Evolutionary conservation across 2,888 invertebrate genomes (phyloP), one percentile per base, ranked within the genome.

Genomic region (Diaperis boleti): DNA sequence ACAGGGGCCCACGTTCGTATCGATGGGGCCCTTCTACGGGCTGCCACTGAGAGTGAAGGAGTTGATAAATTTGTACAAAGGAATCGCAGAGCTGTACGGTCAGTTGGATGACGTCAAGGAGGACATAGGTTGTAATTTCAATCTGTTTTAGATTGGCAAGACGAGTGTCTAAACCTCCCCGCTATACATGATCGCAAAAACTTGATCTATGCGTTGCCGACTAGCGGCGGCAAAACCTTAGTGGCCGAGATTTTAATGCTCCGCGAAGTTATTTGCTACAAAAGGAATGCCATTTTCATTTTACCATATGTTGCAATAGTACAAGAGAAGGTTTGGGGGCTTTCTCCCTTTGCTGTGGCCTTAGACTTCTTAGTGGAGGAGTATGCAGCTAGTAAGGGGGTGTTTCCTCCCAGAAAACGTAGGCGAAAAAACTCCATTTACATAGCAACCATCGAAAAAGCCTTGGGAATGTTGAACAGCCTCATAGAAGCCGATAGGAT

Each of bases 191-290:
- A 87, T 7, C 86, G 90, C 33, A 85, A 84, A 67, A 98, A 98
- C 83, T 84, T 98, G 37, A 90, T 98, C 63, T 95, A 97, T 77
- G 94, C 95, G 0, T 81, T 98, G 35, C 98, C 98, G 0, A 98
- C 98, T 0, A 96, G 97, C 77, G 98, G 98, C 1, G 98, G 98
- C 0, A 98, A 98, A 84, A 98, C 98, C 1, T 83, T 98, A 18
- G 96, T 98, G 7, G 97, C 98, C 0, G 98, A 98, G 82, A 92
- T 98, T 62, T 83, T 98, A 44, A 95, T 98, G 85, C 82, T 98
- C 11, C 85, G 90, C 37, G 95, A 97, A 83, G 82, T 98, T 3
- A 80, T 97, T 6, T 90, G 92, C 68, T 85, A 89, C 54, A 88
- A 90, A 74, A 90, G 87, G 71, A 94, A 96, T 85, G 94, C 89